These are phyloP conservation scores for Hemibagrus guttatus DNA, from an alignment of 2,797 vertebrate species.

Conservation along the genomic window DNA sequence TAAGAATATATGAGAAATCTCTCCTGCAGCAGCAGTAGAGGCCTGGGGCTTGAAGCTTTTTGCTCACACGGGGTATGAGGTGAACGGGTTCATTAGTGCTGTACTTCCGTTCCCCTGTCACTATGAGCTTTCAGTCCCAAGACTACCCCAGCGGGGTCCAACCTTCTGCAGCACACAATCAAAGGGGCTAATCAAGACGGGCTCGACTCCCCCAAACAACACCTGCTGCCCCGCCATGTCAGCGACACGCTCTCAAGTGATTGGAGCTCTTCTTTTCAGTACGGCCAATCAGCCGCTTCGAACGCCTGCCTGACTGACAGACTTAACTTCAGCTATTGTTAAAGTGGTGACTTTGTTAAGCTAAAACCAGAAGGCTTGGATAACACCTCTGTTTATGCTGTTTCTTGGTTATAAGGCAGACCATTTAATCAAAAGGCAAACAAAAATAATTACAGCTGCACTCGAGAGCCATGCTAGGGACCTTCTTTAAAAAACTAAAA, in stretches of 20 bases:
- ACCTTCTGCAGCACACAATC: slow-evolving; percentile 53
- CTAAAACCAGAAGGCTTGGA: slow-evolving; percentile 22
- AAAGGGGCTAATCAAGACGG: slow-evolving; percentile 61
- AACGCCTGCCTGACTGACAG: slow-evolving; percentile 25
- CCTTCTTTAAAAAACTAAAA: slow-evolving; percentile 5
- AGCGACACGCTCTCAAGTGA: slow-evolving; percentile 51
- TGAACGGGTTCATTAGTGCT: slow-evolving; percentile 52
- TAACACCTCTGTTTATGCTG: background rate
- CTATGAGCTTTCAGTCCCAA: slow-evolving; percentile 43
- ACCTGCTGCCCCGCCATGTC: slow-evolving; percentile 44
- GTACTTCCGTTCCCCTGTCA: slow-evolving; percentile 39
- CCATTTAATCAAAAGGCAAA: slow-evolving; percentile 24
- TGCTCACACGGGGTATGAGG: slow-evolving; percentile 14
- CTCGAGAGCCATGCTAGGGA: background rate
- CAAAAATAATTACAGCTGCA: slow-evolving; percentile 29
- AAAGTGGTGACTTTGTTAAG: slow-evolving; percentile 47
- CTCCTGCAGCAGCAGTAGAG: slow-evolving; percentile 1
- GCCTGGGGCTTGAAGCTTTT: slow-evolving; percentile 34
- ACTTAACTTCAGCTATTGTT: slow-evolving; percentile 38
- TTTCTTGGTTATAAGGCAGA: slow-evolving; percentile 4
- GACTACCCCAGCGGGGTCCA: slow-evolving; percentile 51
- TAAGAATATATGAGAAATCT: slow-evolving; percentile 10
- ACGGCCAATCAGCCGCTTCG: slow-evolving; percentile 49
- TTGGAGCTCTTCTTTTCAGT: slow-evolving; percentile 46
- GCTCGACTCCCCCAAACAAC: slow-evolving; percentile 44